A percentile compares a stretch with the other conserved stretches of the same genome.
phyloP scores from a whole-genome alignment of 23 tunicate species.

The Botrylloides violaceus region DNA sequence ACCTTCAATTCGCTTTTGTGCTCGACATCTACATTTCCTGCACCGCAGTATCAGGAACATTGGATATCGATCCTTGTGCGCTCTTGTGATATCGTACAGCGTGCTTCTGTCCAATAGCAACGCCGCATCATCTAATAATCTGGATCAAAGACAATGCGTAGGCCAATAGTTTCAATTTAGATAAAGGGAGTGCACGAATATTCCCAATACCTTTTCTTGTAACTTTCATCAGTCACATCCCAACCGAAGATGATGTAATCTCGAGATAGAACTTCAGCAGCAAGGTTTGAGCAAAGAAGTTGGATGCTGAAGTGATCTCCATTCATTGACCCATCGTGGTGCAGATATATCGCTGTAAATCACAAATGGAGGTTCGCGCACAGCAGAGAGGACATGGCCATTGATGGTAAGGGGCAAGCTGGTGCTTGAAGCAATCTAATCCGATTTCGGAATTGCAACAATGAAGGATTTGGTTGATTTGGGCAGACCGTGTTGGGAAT shows the following conservation, averaged over 20 bases:
- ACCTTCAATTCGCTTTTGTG: slow-evolving; percentile 14
- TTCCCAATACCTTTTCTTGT: slow-evolving; percentile 19
- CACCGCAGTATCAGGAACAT: slow-evolving; percentile 19
- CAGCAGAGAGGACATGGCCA: not conserved
- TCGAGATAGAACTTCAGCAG: not conserved
- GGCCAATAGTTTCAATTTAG: not conserved
- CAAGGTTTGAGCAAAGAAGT: not conserved
- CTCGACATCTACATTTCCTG: slow-evolving; percentile 7
- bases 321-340: slow-evolving; percentile 15
- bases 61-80: slow-evolving; percentile 18
- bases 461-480: not conserved
- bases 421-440: too few species aligned
- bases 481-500: not conserved
- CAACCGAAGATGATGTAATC: slow-evolving; percentile 7
- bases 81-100: slow-evolving; percentile 19
- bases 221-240: slow-evolving; percentile 18
- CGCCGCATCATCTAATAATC: slow-evolving; percentile 6
- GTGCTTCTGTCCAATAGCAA: slow-evolving; percentile 1
- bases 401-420: not conserved
- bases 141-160: not conserved
- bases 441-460: too few species aligned
- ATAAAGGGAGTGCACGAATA: too few species aligned
- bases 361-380: too few species aligned
- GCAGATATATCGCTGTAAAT: slow-evolving; percentile 21
- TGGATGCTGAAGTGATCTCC: slow-evolving; percentile 9